A percentile compares a stretch with the other conserved stretches of the same genome.
These are phyloP conservation scores for Rhipidura dahli DNA, from an alignment of 2,113 vertebrate species.

Conservation along the genomic window DNA sequence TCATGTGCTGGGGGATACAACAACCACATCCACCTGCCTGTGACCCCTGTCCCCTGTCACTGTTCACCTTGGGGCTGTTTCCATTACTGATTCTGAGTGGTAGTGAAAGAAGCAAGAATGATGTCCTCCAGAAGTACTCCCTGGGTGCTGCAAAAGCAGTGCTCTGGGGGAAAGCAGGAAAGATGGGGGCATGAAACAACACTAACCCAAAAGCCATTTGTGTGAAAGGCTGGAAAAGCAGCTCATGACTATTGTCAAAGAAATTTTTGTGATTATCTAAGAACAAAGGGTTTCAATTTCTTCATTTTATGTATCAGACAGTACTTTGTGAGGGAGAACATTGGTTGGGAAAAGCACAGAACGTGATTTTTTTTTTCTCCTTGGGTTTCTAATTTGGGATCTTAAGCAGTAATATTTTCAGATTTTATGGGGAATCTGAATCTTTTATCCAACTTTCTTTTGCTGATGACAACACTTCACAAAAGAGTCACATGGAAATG, in stretches of 20 bases:
- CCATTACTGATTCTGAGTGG: neutral
- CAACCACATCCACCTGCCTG: fast-evolving
- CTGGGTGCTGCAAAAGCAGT: neutral
- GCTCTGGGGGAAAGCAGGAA: neutral
- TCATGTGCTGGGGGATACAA: neutral
- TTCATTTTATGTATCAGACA: neutral
- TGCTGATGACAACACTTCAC: neutral
- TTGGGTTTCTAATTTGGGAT: neutral
- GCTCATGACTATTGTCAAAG: neutral
- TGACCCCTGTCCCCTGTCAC: neutral
- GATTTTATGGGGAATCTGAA: neutral
- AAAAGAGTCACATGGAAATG: neutral
- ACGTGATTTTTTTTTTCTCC: neutral
- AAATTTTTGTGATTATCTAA: neutral
- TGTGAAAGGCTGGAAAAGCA: neutral
- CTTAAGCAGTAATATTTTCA: neutral
- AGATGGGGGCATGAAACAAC: neutral
- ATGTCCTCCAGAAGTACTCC: neutral
- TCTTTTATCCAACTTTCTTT: neutral
- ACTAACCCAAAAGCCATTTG: neutral
- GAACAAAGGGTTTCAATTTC: neutral
- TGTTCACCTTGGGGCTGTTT: neutral
- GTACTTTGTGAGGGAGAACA: neutral
- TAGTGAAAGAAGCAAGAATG: neutral
- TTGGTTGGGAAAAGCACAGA: neutral